These are phyloP conservation scores for Sphaerophoria rueppellii DNA, from an alignment of 2,888 invertebrate genomes.

Conservation along the genomic window DNA sequence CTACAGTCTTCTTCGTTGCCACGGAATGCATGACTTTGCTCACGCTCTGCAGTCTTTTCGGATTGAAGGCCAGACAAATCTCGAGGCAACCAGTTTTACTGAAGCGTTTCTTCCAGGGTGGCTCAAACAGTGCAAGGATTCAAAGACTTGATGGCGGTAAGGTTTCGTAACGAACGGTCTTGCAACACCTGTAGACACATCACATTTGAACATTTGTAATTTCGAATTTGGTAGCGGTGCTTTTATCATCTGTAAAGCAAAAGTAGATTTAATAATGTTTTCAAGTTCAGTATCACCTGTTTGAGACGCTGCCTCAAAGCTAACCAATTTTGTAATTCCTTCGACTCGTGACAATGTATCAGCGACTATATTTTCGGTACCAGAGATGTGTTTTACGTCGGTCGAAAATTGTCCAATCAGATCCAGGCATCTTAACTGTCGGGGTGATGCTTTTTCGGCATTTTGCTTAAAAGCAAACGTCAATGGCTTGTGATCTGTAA, in stretches of 20 bases:
- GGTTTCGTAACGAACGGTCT: constrained; percentile 16
- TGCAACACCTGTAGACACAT: not conserved
- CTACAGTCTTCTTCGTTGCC: no score
- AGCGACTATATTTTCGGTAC: constrained; percentile 9
- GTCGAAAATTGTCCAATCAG: constrained; percentile 33
- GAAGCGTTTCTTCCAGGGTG: not conserved
- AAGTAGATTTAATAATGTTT: not conserved
- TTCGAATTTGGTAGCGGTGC: not conserved
- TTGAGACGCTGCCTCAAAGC: not conserved
- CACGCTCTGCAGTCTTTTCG: not conserved
- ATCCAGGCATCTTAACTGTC: constrained; percentile 19
- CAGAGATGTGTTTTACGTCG: constrained; percentile 23
- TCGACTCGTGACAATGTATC: constrained; percentile 1
- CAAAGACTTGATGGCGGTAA: not conserved
- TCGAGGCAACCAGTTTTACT: not conserved
- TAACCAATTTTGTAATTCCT: constrained; percentile 10
- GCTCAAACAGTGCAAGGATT: not conserved
- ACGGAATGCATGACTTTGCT: not conserved
- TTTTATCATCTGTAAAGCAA: not conserved
- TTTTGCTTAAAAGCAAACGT: not conserved
- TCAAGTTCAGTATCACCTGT: not conserved
- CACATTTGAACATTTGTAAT: constrained; percentile 3
- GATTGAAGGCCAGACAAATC: not conserved
- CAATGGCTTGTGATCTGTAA: not conserved
- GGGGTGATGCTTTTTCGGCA: constrained; percentile 18